A percentile compares a stretch with the other conserved stretches of the same genome.
These are phyloP conservation scores for Diachrysia chrysitis DNA, from an alignment of 2,888 invertebrate species.

Conservation along the genomic window DNA sequence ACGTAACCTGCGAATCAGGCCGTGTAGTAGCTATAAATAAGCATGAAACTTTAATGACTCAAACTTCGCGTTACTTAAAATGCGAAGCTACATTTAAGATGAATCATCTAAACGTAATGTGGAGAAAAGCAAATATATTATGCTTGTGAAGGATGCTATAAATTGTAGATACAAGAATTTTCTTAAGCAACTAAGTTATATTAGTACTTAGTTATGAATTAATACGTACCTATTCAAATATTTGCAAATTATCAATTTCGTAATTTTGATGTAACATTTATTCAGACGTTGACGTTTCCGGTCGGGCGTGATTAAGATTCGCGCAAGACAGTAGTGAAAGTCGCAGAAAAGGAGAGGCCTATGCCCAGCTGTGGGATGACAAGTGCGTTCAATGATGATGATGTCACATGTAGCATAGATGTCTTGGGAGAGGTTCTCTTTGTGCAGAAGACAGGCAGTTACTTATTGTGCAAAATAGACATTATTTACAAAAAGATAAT, in stretches of 20 bases:
- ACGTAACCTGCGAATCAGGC: conserved; percentile 1
- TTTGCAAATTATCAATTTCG: background rate
- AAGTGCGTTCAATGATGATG: background rate
- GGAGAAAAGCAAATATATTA: background rate
- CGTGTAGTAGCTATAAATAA: background rate
- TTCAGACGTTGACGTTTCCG: background rate
- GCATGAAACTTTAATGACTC: background rate
- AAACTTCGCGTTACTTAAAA: background rate
- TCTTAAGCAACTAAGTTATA: no score
- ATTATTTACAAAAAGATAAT: background rate
- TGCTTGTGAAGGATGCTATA: no score
- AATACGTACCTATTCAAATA: no score
- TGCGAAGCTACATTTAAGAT: background rate
- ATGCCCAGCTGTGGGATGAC: background rate
- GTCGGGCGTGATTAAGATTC: background rate
- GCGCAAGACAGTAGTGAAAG: background rate
- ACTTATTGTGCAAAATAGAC: background rate
- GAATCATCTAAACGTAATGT: background rate
- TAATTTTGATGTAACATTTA: background rate
- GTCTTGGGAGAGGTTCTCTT: background rate
- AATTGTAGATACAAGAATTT: no score
- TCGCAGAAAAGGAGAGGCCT: background rate
- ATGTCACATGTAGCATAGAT: background rate
- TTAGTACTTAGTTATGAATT: no score
- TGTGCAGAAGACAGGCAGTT: background rate